These are phyloP conservation scores for Calephelis nemesis DNA, from an alignment of 1,140 invertebrate genomes.

Conservation along the genomic window DNA sequence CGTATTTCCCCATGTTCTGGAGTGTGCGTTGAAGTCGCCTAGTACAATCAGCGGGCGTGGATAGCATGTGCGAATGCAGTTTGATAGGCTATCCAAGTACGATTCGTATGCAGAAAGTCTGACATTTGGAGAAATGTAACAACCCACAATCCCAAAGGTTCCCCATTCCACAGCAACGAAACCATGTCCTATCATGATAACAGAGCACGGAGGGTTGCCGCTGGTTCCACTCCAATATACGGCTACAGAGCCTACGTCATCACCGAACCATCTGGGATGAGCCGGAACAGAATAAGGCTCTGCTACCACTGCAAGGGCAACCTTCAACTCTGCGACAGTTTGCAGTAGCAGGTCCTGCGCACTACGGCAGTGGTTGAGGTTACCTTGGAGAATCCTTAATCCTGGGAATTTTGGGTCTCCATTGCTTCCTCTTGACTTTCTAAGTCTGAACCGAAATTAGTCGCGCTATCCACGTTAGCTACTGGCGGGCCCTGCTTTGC, in stretches of 20 bases:
- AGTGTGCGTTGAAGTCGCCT: constrained; percentile 35
- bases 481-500: no score
- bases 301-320: constrained; percentile 24
- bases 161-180: constrained; percentile 27
- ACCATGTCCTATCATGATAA: constrained; percentile 17
- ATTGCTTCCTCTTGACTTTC: no score
- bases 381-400: no score
- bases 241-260: constrained; percentile 9
- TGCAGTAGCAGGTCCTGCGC: constrained; percentile 28
- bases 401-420: no score
- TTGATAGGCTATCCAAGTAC: constrained; percentile 23
- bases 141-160: constrained; percentile 21
- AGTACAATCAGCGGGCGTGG: constrained; percentile 28
- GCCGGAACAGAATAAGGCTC: constrained; percentile 29
- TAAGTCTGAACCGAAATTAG: no score
- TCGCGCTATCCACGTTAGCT: no score
- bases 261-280: constrained; percentile 29
- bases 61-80: constrained; percentile 17
- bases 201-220: constrained; percentile 12
- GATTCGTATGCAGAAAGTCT: constrained; percentile 17
- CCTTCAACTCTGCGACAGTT: constrained; percentile 24
- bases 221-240: constrained; percentile 16
- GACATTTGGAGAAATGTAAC: constrained; percentile 26
- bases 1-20: constrained; percentile 24
- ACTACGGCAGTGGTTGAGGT: no score